Evolutionary conservation across 2,113 vertebrate species (phyloP), one percentile per base, ranked within the genome.

Genomic region (Chunga burmeisteri): DNA sequence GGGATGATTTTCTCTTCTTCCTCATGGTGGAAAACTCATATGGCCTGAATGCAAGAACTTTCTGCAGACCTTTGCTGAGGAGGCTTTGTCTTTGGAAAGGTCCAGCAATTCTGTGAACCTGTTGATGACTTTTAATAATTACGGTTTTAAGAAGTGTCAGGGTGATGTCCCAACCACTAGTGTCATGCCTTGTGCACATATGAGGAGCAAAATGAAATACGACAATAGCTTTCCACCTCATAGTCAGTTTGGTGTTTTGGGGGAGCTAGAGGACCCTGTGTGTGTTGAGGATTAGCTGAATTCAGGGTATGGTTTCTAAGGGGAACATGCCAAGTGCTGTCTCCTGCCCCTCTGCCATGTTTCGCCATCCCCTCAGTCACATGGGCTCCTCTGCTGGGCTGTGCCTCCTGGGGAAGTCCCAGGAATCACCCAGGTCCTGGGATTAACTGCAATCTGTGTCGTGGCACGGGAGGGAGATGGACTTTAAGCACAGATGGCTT

Each of bases 301-400:
- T 85, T 81, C 50, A 71, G 14, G 8, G 32, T 50, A 10, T 30
- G 32, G 15, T 78, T 91, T 82, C 49, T 29, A 50, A 74, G 46
- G 12, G 42, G 30, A 18, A 9, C 1, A 3, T n/a, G 5, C 26
- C 2, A 4, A 55, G 34, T 59, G 21, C 49, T 68, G 16, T 19
- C 20, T 88, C 12, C 29, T 65, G 27, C 16, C 13, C 27, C 6
- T 77, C 42, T 2, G 10, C n/a, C 1, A 2, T 1, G 10, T 65
- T 88, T 55, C 3, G 2, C 40, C 25, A 50, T 46, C 13, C 18
- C 44, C 59, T 65, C 29, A 17, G 65, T 65, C 16, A 4, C 23
- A 26, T 0, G 1, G 9, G 4, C 6, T 2, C 5, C 4, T 65
- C 30, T 42, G 16, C 26, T 93, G 36, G 25, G 34, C 32, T 42